A percentile compares a stretch with the other conserved stretches of the same genome.
phyloP scores from a whole-genome alignment of 1,140 invertebrate species.

The Dendroctonus valens region DNA sequence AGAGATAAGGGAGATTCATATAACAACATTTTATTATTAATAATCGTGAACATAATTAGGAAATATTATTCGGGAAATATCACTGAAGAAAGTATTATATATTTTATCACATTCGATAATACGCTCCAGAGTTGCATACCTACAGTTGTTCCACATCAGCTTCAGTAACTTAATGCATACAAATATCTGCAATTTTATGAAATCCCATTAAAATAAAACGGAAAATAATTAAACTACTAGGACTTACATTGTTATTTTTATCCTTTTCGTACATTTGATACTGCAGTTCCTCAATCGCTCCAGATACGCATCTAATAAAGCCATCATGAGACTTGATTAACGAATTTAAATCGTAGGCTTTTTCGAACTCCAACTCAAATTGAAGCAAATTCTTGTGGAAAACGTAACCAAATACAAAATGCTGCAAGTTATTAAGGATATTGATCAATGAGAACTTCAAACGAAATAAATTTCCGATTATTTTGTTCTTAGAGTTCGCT shows the following conservation, averaged over 20 bases:
- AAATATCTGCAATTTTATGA: slow-evolving; percentile 30
- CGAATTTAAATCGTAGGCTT: slow-evolving; percentile 43
- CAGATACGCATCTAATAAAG: slow-evolving; percentile 39
- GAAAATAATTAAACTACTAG: neutral
- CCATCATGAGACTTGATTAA: slow-evolving; percentile 40
- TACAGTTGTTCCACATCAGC: slow-evolving; percentile 34
- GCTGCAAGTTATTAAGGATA: slow-evolving; percentile 62
- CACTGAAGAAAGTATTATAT: slow-evolving; percentile 27
- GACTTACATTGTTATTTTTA: slow-evolving; percentile 36
- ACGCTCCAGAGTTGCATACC: slow-evolving; percentile 23
- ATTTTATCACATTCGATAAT: slow-evolving; percentile 32
- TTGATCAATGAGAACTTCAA: slow-evolving; percentile 62
- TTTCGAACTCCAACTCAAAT: slow-evolving; percentile 45
- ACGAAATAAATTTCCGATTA: slow-evolving; percentile 53
- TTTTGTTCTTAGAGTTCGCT: slow-evolving; percentile 11
- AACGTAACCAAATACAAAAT: slow-evolving; percentile 64
- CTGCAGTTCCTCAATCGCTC: slow-evolving; percentile 26
- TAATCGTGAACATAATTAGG: slow-evolving; percentile 5
- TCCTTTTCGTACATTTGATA: slow-evolving; percentile 23
- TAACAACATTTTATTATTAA: no score
- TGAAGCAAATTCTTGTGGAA: slow-evolving; percentile 43
- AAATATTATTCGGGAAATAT: slow-evolving; percentile 34
- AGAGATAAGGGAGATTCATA: no score
- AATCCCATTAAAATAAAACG: neutral
- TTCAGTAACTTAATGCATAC: slow-evolving; percentile 35